These are phyloP conservation scores for Nematopogon swammerdamellus DNA, from an alignment of 2,888 invertebrate genomes.

Conservation along the genomic window DNA sequence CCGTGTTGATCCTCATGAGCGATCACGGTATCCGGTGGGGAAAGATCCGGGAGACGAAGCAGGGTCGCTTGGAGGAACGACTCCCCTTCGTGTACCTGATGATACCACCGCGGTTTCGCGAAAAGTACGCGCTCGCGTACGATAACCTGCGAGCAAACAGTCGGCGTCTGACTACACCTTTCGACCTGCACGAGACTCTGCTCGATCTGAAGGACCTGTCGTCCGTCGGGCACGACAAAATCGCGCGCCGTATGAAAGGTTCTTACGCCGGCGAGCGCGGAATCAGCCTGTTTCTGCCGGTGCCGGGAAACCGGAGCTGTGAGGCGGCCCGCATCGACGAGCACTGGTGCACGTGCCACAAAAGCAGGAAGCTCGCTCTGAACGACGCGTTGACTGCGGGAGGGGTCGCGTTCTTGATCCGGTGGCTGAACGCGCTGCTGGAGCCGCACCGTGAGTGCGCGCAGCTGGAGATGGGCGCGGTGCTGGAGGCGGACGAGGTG, in stretches of 20 bases:
- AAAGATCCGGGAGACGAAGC: slow-evolving; percentile 75
- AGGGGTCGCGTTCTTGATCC: slow-evolving; percentile 60
- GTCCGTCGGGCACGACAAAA: slow-evolving; percentile 33
- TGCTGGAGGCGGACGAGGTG: slow-evolving; percentile 67
- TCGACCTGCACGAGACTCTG: slow-evolving; percentile 79
- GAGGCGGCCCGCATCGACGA: slow-evolving; percentile 71
- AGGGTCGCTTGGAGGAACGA: slow-evolving; percentile 84
- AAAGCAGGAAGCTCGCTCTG: slow-evolving; percentile 52
- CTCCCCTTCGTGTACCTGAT: slow-evolving; percentile 75
- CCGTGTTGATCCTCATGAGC: slow-evolving; percentile 74
- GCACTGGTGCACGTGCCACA: slow-evolving; percentile 89
- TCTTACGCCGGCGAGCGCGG: slow-evolving; percentile 49
- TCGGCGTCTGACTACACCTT: slow-evolving; percentile 73
- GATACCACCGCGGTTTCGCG: slow-evolving; percentile 69
- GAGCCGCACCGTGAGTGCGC: slow-evolving; percentile 63
- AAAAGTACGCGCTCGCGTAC: slow-evolving; percentile 58
- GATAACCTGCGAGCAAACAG: slow-evolving; percentile 64
- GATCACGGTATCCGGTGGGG: slow-evolving; percentile 93
- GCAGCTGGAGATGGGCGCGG: slow-evolving; percentile 54
- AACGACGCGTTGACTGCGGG: slow-evolving; percentile 52
- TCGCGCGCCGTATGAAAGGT: slow-evolving; percentile 26
- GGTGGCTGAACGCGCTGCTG: slow-evolving; percentile 63
- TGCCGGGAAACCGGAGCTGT: slow-evolving; percentile 73
- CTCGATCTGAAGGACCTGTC: slow-evolving; percentile 61
- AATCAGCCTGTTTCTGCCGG: slow-evolving; percentile 73